Evolutionary conservation across 2,888 invertebrate species (phyloP), one percentile per base, ranked within the genome.

Genomic region (Lepidochrysops patricia): DNA sequence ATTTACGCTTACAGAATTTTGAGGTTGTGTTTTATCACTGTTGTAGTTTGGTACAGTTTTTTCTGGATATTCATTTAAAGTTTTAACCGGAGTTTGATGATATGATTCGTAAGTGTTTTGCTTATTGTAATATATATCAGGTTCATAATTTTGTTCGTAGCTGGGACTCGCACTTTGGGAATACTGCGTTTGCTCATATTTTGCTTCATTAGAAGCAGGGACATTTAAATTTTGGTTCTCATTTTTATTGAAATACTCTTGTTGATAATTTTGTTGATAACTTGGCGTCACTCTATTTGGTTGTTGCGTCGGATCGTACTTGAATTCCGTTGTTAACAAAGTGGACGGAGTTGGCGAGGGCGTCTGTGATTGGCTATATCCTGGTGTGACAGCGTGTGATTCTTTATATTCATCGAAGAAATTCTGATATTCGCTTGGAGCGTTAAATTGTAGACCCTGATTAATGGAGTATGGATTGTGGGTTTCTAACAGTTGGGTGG

Each of bases 401-500:
- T 82, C 82, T 68, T 84, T 84, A 48, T 76, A 72, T 54, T 88
- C 88, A 23, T 89, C 86, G 27, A 79, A 82, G 65, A 80, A 83
- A 62, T 73, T 82, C 59, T 84, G 84, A 65, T 88, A 85, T 63
- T 88, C 89, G 61, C 87, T 70, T 4, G 89, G 88, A 57, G 88
- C 88, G 67, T 84, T 89, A 62, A 85, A 85, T 67, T 87, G 85
- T 74, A 89, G 89, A 0, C 87, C 89, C 67, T 89, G 89, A 66
- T 89, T 90, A 60, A 89, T 89, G 0, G 87, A 87, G 66, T 85
- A 89, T 1, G 90, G 89, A 65, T 89, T 89, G 60, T 89, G 89
- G 9, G 89, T 89, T 68, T 89, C 88, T 13, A 89, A 67, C 57
- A 89, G 67, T 63, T 82, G 84, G 64, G 75, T 85, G 0, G 88